Conservation (phyloP, 2,113 vertebrate species). For the Corythaeola cristata region DNA sequence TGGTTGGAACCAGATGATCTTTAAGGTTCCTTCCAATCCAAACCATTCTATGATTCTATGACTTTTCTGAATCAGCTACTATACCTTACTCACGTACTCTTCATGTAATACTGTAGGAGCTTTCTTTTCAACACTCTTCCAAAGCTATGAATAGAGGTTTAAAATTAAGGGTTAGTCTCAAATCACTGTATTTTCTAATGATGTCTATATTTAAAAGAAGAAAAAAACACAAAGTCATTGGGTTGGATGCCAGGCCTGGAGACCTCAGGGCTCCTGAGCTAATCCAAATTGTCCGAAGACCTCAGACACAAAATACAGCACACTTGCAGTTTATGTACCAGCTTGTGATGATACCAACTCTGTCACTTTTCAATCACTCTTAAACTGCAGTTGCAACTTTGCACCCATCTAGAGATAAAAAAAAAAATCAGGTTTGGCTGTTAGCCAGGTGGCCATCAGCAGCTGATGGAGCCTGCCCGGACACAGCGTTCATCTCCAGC, state of each 20-base stretch:
- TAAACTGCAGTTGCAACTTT: background rate
- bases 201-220: background rate
- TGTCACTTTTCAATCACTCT: background rate
- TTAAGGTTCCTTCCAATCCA: no score
- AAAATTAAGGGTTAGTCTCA: background rate
- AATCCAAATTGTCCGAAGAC: background rate
- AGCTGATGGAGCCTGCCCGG: background rate
- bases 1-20: no score
- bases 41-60: no score
- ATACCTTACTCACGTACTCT: background rate
- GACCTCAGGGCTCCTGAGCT: background rate
- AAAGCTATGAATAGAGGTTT: background rate
- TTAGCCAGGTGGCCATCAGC: background rate
- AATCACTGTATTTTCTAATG: background rate
- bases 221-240: background rate
- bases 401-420: background rate
- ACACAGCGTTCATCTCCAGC: background rate
- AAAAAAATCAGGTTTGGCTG: background rate
- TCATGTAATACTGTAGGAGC: background rate
- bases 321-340: background rate
- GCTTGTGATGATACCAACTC: background rate
- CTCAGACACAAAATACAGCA: background rate
- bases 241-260: background rate
- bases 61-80: background rate
- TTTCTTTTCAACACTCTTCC: background rate